A percentile compares a stretch with the other conserved stretches of the same genome.
Conservation (phyloP, 1,140 invertebrate species). For the Scaptomyza hsui region DNA sequence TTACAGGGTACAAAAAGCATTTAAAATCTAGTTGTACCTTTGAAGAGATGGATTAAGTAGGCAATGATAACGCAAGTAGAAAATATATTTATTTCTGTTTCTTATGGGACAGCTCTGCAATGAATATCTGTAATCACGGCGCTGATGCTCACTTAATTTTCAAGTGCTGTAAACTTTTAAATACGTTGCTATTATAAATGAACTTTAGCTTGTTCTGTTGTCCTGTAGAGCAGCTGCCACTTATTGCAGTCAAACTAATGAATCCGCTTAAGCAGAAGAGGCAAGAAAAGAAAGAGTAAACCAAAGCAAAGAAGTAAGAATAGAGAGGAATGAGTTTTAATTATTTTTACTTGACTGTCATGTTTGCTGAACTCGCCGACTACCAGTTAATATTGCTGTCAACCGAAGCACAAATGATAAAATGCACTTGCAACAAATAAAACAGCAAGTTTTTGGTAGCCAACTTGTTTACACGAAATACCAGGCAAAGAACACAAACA, state of each 20-base stretch:
- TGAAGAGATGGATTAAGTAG: background rate
- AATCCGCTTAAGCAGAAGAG: conserved; percentile 58
- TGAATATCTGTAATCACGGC: background rate
- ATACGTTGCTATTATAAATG: conserved; percentile 54
- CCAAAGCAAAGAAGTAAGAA: conserved; percentile 5
- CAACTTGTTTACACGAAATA: conserved; percentile 56
- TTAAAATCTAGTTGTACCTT: background rate
- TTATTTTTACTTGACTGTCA: conserved; percentile 68
- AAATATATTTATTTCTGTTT: conserved; percentile 3
- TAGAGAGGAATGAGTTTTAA: conserved; percentile 60
- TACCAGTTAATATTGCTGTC: conserved; percentile 71
- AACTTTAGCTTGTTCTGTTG: conserved; percentile 29
- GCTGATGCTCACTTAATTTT: conserved; percentile 7
- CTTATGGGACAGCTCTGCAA: conserved; percentile 6
- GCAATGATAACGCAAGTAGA: background rate
- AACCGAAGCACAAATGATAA: conserved; percentile 72
- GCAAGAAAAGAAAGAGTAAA: conserved; percentile 4
- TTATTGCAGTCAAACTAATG: conserved; percentile 69
- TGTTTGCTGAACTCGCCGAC: conserved; percentile 55
- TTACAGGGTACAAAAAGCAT: background rate
- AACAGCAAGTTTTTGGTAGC: no score
- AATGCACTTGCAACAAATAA: conserved; percentile 55
- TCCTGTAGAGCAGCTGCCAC: conserved; percentile 53
- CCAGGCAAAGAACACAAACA: conserved; percentile 28
- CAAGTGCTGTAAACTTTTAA: conserved; percentile 27